A percentile compares a stretch with the other conserved stretches of the same genome.
phyloP scores from a whole-genome alignment of 2,888 invertebrate species.

The Stenchaetothrips biformis region DNA sequence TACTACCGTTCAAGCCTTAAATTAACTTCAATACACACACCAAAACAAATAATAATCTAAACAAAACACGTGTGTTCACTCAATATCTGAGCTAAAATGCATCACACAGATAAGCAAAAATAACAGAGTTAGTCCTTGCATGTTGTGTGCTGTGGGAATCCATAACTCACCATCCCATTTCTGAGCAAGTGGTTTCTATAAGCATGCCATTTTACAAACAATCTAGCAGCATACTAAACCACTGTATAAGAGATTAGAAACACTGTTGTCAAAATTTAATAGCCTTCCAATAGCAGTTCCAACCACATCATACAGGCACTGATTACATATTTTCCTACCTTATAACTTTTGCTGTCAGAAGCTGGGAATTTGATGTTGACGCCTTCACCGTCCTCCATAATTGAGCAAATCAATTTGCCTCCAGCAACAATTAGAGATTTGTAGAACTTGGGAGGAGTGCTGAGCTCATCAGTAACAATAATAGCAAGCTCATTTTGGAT shows the following conservation, averaged over 20 bases:
- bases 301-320: no score
- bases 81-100: not conserved
- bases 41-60: not conserved
- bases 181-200: conserved; percentile 13
- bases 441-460: conserved; percentile 87
- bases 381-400: conserved; percentile 97
- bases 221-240: conserved; percentile 18
- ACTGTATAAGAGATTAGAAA: not conserved
- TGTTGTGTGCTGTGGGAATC: not conserved
- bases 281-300: no score
- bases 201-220: not conserved
- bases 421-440: conserved; percentile 89
- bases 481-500: conserved; percentile 93
- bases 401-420: conserved; percentile 88
- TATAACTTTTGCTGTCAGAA: conserved; percentile 85
- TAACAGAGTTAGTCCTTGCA: not conserved
- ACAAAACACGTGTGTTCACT: not conserved
- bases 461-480: conserved; percentile 74
- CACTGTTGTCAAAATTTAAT: not conserved
- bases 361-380: conserved; percentile 93
- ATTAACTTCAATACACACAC: not conserved
- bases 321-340: conserved; percentile 50
- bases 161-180: conserved; percentile 9
- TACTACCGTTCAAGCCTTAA: not conserved
- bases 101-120: not conserved